These are phyloP conservation scores for Dichetophora obliterata DNA, from an alignment of 2,888 invertebrate genomes.

Conservation along the genomic window DNA sequence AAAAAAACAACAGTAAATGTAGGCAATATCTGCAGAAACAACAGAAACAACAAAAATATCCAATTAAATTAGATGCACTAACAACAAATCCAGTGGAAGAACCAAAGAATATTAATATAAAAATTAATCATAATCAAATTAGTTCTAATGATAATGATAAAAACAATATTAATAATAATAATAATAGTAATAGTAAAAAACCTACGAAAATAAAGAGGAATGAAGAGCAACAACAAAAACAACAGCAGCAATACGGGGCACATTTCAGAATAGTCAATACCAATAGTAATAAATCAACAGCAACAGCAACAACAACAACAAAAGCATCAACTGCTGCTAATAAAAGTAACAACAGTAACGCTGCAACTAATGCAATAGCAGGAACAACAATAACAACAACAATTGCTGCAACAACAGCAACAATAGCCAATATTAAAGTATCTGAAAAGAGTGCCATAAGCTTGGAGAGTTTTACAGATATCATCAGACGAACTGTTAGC, in stretches of 20 bases:
- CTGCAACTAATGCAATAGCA: slow-evolving; percentile 43
- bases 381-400: slow-evolving; percentile 45
- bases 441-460: slow-evolving; percentile 55
- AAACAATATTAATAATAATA: slow-evolving; percentile 31
- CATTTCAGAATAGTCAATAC: slow-evolving; percentile 22
- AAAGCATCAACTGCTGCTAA: slow-evolving; percentile 32
- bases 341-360: not conserved
- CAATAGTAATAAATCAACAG: slow-evolving; percentile 44
- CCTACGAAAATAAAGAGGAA: slow-evolving; percentile 1
- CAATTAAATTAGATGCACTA: slow-evolving; percentile 48
- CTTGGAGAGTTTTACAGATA: slow-evolving; percentile 56
- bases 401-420: slow-evolving; percentile 46
- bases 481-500: slow-evolving; percentile 66
- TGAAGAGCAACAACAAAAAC: slow-evolving; percentile 44
- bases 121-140: slow-evolving; percentile 48
- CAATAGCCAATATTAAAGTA: slow-evolving; percentile 48
- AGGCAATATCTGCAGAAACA: slow-evolving; percentile 42
- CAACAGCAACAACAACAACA: slow-evolving; percentile 47
- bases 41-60: slow-evolving; percentile 38
- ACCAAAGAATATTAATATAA: slow-evolving; percentile 66
- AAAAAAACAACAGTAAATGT: slow-evolving; percentile 30
- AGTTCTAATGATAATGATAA: slow-evolving; percentile 36
- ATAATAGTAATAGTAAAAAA: slow-evolving; percentile 45
- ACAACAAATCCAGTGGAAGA: slow-evolving; percentile 69
- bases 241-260: slow-evolving; percentile 30